These are phyloP conservation scores for Gari tellinella DNA, from an alignment of 2,888 invertebrate genomes.

Conservation along the genomic window DNA sequence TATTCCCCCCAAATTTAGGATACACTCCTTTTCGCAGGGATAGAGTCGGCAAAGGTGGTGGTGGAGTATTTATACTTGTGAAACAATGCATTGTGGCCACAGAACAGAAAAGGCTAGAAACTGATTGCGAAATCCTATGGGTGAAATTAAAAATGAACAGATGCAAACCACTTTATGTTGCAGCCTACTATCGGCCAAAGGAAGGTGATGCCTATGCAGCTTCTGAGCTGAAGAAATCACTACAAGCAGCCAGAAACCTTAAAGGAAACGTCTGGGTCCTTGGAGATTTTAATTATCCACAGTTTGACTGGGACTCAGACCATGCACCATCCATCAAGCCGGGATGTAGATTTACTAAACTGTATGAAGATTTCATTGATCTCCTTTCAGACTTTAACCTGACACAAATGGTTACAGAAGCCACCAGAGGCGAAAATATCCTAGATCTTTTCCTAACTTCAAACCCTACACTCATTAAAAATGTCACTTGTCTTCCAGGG, in stretches of 20 bases:
- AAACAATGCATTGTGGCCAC: neutral
- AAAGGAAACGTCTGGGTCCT: conserved; percentile 23
- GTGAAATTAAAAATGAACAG: neutral
- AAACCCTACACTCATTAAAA: conserved; percentile 10
- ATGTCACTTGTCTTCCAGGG: conserved; percentile 10
- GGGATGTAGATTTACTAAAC: neutral
- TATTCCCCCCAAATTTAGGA: conserved; percentile 11
- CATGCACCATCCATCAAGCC: neutral
- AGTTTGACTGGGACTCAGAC: conserved; percentile 16
- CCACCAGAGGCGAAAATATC: conserved; percentile 17
- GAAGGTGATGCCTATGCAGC: conserved; percentile 8
- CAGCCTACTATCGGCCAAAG: conserved; percentile 17
- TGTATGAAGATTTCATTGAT: conserved; percentile 15
- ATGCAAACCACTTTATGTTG: conserved; percentile 17
- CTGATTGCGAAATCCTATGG: conserved; percentile 30
- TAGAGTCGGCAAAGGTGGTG: conserved; percentile 3
- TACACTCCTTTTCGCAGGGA: conserved; percentile 18
- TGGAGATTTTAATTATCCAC: conserved; percentile 17
- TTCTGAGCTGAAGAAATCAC: conserved; percentile 15
- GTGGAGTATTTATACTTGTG: neutral
- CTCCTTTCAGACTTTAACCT: conserved; percentile 20
- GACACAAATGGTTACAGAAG: conserved; percentile 17
- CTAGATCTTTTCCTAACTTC: conserved; percentile 23
- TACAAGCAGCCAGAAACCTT: conserved; percentile 6
- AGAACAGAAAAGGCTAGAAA: conserved; percentile 21